These are phyloP conservation scores for Pteropus rufus DNA, from an alignment of 2,797 vertebrate genomes.

Conservation along the genomic window DNA sequence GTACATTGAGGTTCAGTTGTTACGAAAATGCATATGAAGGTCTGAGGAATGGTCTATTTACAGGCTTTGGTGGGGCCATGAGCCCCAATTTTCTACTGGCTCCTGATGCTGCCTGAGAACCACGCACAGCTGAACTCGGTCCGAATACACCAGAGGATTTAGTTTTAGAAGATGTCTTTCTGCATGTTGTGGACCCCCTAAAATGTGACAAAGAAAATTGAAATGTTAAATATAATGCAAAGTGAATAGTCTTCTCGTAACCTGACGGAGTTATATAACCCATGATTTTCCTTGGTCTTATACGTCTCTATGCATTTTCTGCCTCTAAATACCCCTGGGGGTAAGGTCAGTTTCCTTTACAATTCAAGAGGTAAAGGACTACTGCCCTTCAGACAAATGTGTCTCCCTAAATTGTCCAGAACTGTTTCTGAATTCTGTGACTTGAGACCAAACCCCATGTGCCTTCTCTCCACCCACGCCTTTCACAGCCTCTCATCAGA, in stretches of 20 bases:
- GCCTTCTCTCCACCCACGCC: neutral
- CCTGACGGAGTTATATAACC: neutral
- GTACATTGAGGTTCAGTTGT: neutral
- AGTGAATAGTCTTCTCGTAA: neutral
- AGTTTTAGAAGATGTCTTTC: neutral
- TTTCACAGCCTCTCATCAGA: neutral
- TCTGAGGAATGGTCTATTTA: constrained; percentile 76
- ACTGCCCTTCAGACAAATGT: neutral
- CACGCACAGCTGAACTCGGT: rapidly evolving
- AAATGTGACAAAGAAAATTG: neutral
- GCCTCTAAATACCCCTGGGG: neutral
- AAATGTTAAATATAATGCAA: neutral
- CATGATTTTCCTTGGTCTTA: neutral
- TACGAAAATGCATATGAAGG: constrained; percentile 73
- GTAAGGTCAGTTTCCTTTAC: neutral
- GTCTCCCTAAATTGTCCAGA: neutral
- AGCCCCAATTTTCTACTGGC: constrained; percentile 75
- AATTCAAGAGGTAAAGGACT: neutral
- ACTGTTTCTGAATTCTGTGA: neutral
- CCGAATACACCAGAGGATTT: neutral
- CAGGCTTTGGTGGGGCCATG: constrained; percentile 81
- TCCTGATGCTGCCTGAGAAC: neutral
- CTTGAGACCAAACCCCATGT: neutral
- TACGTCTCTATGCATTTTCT: neutral
- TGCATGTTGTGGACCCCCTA: constrained; percentile 67